Percentiles rank a stretch among this genome's conserved stretches.
phyloP scores from a whole-genome alignment of 2,113 vertebrate genomes.

The Myotis brandtii region DNA sequence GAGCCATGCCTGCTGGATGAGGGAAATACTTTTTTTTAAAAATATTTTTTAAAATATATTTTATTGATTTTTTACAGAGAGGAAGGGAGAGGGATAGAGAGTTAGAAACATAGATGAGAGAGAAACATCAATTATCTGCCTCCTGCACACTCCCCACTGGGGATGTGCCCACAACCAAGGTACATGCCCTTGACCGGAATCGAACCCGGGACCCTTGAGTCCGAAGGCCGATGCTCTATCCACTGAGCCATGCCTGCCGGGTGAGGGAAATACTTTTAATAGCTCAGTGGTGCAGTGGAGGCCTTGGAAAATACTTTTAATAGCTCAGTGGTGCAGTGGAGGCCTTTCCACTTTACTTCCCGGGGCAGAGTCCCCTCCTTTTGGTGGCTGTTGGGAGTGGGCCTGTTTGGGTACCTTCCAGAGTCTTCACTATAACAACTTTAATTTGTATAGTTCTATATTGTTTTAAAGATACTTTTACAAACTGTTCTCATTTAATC shows the following conservation, averaged over 20 bases:
- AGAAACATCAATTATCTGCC: too few relatives aligned
- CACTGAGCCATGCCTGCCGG: too few relatives aligned
- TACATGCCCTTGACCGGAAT: too few relatives aligned
- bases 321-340: background rate
- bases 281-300: background rate
- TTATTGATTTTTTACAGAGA: too few relatives aligned
- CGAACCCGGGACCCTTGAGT: too few relatives aligned
- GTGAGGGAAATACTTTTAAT: background rate
- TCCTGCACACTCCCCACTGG: too few relatives aligned
- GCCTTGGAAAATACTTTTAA: background rate
- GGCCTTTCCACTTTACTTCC: background rate
- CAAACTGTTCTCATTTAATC: background rate
- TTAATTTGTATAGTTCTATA: background rate
- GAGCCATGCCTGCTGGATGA: too few relatives aligned
- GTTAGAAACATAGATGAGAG: too few relatives aligned
- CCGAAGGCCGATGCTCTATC: too few relatives aligned
- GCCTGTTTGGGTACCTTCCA: background rate
- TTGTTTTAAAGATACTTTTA: slow-evolving; percentile 29
- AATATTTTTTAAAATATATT: too few relatives aligned
- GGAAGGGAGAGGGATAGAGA: too few relatives aligned
- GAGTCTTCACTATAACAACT: background rate
- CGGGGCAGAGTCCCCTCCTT: background rate
- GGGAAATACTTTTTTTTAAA: background rate
- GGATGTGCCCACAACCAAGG: too few relatives aligned
- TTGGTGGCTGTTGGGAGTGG: background rate